Evolutionary conservation across 2,797 vertebrate genomes (phyloP).

Genomic region (Lophius americanus): DNA sequence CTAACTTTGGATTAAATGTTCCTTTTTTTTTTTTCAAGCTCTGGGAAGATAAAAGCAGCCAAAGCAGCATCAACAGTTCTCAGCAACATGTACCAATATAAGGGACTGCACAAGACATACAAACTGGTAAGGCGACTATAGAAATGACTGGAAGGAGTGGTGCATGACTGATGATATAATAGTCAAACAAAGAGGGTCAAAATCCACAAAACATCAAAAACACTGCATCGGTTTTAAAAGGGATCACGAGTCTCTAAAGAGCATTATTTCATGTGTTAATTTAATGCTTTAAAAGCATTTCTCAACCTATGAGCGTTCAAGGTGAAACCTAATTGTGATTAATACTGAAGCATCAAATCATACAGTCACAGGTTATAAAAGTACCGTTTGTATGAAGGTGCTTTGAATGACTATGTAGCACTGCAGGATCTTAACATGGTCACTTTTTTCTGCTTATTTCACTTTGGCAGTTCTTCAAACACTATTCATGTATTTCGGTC

Average conservation of each 20-base stretch:
- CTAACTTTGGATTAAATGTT: conserved; percentile 25
- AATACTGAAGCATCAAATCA: not conserved
- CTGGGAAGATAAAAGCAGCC: conserved; percentile 79
- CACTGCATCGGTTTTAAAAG: not conserved
- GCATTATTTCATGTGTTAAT: too few relatives aligned
- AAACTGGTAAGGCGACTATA: conserved; percentile 74
- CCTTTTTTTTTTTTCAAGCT: conserved; percentile 67
- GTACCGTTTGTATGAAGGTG: too few relatives aligned
- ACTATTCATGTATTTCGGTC: too few relatives aligned
- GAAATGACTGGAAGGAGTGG: not conserved
- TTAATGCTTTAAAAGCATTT: not conserved
- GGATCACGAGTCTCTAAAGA: not conserved
- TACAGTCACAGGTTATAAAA: not conserved
- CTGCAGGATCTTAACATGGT: too few relatives aligned
- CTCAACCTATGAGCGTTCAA: not conserved
- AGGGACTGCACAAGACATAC: conserved; percentile 90
- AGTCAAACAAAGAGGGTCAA: not conserved
- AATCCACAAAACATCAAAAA: not conserved
- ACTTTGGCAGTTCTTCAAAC: too few relatives aligned
- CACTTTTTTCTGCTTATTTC: too few relatives aligned
- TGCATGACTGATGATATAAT: not conserved
- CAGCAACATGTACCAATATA: conserved; percentile 96
- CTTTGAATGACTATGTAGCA: not conserved
- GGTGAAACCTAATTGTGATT: not conserved
- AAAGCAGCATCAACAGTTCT: conserved; percentile 90